A percentile compares a stretch with the other conserved stretches of the same genome.
Evolutionary conservation across 2,113 vertebrate species (phyloP).

Genomic region (Passer montanus): DNA sequence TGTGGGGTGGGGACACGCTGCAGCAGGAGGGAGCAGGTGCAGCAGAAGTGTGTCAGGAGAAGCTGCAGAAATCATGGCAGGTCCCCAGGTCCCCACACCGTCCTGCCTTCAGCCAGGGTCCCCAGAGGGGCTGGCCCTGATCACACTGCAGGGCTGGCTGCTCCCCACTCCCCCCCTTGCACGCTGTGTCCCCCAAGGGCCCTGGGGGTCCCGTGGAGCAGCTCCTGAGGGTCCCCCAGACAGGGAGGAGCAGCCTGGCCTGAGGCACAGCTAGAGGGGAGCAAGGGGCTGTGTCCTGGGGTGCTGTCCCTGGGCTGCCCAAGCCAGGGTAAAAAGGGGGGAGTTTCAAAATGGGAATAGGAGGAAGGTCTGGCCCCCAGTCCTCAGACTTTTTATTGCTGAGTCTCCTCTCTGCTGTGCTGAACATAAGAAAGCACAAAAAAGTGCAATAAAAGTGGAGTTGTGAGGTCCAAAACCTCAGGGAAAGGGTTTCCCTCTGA

Average conservation of each 20-base stretch:
- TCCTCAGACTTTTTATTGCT: not conserved
- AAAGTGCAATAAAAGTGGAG: not conserved
- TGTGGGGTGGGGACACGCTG: not conserved
- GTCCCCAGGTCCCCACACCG: not conserved
- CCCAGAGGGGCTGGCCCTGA: slow-evolving; percentile 23
- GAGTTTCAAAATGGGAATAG: not conserved
- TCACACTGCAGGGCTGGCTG: not conserved
- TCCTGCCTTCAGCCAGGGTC: not conserved
- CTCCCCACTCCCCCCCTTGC: not conserved
- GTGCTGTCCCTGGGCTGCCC: not conserved
- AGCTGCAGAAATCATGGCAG: not conserved
- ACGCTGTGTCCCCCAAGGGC: accelerated
- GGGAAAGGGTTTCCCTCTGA: not conserved
- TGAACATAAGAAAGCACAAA: not conserved
- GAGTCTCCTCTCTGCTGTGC: not conserved
- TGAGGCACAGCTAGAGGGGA: not conserved
- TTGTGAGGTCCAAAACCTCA: not conserved
- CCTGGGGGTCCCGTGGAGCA: accelerated
- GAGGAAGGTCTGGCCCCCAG: not conserved
- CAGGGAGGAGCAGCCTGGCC: not conserved
- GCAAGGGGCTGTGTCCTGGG: not conserved
- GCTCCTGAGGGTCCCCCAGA: not conserved
- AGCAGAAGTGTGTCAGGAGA: slow-evolving; percentile 36
- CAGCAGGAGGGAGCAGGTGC: not conserved
- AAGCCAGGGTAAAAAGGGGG: accelerated